Percentiles rank a stretch among this genome's conserved stretches.
Conservation (phyloP, 2,797 vertebrate genomes). For the Gastrophryne carolinensis region DNA sequence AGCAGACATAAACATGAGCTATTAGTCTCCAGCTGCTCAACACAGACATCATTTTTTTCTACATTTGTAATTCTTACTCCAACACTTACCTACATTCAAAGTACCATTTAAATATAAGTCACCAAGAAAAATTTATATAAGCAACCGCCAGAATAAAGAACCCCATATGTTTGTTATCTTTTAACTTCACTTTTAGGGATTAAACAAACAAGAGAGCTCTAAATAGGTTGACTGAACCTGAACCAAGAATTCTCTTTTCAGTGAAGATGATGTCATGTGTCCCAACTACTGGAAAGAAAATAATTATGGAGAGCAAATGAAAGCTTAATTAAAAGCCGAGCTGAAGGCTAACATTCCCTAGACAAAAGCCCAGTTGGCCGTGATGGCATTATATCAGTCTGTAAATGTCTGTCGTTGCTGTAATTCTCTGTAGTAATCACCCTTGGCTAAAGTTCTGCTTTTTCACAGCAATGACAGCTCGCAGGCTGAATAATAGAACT, state of each 20-base stretch:
- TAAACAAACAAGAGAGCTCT: not conserved
- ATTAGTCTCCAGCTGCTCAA: too few relatives aligned
- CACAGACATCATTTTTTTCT: too few relatives aligned
- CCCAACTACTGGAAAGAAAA: not conserved
- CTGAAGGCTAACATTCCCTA: constrained; percentile 18
- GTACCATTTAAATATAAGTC: too few relatives aligned
- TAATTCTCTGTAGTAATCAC: constrained; percentile 31
- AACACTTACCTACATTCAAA: too few relatives aligned
- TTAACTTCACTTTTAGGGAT: too few relatives aligned
- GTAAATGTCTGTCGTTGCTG: constrained; percentile 28
- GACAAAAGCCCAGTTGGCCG: constrained; percentile 5
- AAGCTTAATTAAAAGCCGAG: constrained; percentile 43
- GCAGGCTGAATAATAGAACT: constrained; percentile 17
- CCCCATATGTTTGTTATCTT: too few relatives aligned
- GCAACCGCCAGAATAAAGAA: too few relatives aligned
- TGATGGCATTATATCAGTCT: constrained; percentile 28
- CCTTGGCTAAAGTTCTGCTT: constrained; percentile 2
- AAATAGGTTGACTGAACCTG: constrained; percentile 6
- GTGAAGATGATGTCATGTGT: constrained; percentile 23
- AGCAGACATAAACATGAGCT: too few relatives aligned
- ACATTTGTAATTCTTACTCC: too few relatives aligned
- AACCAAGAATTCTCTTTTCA: constrained; percentile 10
- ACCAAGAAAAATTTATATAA: too few relatives aligned
- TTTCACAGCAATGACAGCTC: constrained; percentile 22
- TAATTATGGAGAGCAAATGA: constrained; percentile 31